A percentile compares a stretch with the other conserved stretches of the same genome.
Conservation (phyloP, 2,797 vertebrate genomes). For the Crocidura indochinensis region DNA sequence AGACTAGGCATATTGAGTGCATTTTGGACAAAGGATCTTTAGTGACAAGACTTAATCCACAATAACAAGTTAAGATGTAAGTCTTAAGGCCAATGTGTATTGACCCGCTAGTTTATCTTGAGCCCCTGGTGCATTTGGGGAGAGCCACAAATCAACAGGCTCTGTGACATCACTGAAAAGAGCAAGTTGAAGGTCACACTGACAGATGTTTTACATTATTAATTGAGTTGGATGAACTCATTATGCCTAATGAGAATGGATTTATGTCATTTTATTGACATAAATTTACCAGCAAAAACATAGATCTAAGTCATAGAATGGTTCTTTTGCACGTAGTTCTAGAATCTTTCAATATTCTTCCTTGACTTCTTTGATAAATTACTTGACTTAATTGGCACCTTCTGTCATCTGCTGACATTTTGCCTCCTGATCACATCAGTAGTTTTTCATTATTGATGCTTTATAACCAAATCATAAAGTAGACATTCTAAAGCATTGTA, state of each 20-base stretch:
- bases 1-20: not conserved
- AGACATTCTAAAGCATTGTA: conserved; percentile 24
- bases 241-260: conserved; percentile 80
- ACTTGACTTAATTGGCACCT: conserved; percentile 74
- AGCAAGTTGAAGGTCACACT: conserved; percentile 69
- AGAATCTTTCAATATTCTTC: conserved; percentile 66
- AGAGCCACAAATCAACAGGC: conserved; percentile 64
- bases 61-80: not conserved
- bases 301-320: conserved; percentile 70
- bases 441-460: conserved; percentile 42
- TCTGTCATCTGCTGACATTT: conserved; percentile 82
- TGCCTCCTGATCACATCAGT: conserved; percentile 51
- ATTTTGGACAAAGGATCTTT: not conserved
- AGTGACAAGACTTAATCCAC: not conserved
- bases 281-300: conserved; percentile 72
- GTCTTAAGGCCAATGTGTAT: not conserved
- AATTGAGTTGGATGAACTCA: conserved; percentile 81
- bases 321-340: conserved; percentile 57
- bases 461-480: conserved; percentile 28
- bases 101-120: not conserved
- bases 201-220: conserved; percentile 79
- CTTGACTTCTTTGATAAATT: conserved; percentile 73
- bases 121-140: not conserved
- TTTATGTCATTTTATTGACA: conserved; percentile 79
- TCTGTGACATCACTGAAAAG: conserved; percentile 68